Evolutionary conservation across 2,113 vertebrate species (phyloP).

Genomic region (Campylorhamphus procurvoides): DNA sequence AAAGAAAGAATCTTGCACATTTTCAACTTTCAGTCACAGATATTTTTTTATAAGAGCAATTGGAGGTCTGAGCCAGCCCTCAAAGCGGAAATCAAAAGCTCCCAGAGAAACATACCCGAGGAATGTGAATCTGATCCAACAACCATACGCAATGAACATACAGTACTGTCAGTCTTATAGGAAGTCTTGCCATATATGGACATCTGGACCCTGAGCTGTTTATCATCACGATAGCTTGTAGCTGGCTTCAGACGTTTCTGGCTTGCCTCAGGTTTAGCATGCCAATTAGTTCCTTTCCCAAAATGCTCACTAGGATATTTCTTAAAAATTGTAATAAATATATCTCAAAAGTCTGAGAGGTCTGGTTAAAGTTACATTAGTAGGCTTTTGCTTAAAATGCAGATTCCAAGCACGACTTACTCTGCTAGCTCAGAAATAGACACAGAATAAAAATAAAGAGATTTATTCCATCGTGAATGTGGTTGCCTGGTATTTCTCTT

Average conservation of each 20-base stretch:
- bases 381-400: conserved; percentile 65
- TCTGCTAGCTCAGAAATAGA: conserved; percentile 49
- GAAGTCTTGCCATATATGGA: conserved; percentile 91
- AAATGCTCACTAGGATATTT: conserved; percentile 56
- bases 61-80: conserved; percentile 85
- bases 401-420: conserved; percentile 37
- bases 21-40: conserved; percentile 84
- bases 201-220: conserved; percentile 75
- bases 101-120: conserved; percentile 85
- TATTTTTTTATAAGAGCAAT: conserved; percentile 84
- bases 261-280: conserved; percentile 40
- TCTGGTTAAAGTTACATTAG: conserved; percentile 43
- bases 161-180: conserved; percentile 78
- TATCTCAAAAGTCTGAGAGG: conserved; percentile 54
- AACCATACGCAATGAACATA: conserved; percentile 83
- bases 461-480: conserved; percentile 44
- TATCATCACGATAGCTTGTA: conserved; percentile 52
- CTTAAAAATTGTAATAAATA: conserved; percentile 65
- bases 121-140: conserved; percentile 89
- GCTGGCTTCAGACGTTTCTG: conserved; percentile 48
- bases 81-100: conserved; percentile 96
- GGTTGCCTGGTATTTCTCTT: conserved; percentile 55
- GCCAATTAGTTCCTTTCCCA: conserved; percentile 56
- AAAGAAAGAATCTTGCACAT: conserved; percentile 88
- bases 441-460: conserved; percentile 44